A percentile compares a stretch with the other conserved stretches of the same genome.
phyloP scores from a whole-genome alignment of 1,140 invertebrate genomes.

The Meloidogyne exigua region DNA sequence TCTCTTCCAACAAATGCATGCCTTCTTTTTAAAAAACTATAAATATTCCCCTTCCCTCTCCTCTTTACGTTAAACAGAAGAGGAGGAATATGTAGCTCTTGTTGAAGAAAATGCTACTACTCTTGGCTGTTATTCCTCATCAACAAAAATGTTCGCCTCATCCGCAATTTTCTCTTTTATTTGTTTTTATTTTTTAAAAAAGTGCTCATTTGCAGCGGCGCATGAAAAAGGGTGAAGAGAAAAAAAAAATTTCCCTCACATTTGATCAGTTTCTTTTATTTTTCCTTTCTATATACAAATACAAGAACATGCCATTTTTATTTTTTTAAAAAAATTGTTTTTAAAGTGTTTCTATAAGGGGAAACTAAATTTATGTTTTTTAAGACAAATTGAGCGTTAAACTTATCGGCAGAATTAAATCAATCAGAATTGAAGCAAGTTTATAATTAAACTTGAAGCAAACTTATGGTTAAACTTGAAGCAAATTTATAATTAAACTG shows the following conservation, averaged over 20 bases:
- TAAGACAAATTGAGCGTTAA: no score
- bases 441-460: no score
- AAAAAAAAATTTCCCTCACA: not conserved
- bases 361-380: no score
- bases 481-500: no score
- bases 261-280: not conserved
- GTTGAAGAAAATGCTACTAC: not conserved
- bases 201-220: not conserved
- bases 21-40: not conserved
- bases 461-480: no score
- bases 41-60: not conserved
- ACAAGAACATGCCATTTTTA: not conserved
- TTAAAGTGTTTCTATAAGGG: not conserved
- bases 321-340: not conserved
- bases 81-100: not conserved
- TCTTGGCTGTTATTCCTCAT: not conserved
- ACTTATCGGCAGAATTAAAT: no score
- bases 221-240: not conserved
- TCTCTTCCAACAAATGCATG: not conserved
- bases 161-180: conserved; percentile 2
- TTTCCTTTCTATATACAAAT: not conserved
- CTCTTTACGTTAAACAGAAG: not conserved
- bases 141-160: not conserved
- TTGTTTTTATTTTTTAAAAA: not conserved
- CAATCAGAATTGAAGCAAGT: no score